Conservation (phyloP, 2,888 invertebrate species). For the Andrena trimmerana region DNA sequence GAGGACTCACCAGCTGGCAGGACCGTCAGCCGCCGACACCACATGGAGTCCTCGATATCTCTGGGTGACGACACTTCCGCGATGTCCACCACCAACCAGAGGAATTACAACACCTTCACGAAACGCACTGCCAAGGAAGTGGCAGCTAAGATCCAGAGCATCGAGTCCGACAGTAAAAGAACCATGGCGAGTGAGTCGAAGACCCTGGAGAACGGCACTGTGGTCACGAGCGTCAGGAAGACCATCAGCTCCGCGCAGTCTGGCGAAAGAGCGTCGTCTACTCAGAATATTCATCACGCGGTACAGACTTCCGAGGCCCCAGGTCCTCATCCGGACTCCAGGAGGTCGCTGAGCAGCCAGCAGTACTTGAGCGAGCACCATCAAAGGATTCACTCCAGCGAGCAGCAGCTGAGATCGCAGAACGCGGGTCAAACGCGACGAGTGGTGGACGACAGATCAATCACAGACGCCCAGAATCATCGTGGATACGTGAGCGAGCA, state of each 20-base stretch:
- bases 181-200: conserved; percentile 80
- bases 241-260: conserved; percentile 78
- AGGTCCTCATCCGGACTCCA: conserved; percentile 22
- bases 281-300: conserved; percentile 72
- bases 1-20: conserved; percentile 85
- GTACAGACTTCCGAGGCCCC: conserved; percentile 10
- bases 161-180: conserved; percentile 63
- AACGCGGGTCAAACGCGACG: conserved; percentile 53
- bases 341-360: conserved; percentile 31
- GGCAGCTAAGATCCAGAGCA: conserved; percentile 66
- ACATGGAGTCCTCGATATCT: conserved; percentile 89
- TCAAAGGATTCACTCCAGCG: conserved; percentile 64
- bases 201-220: conserved; percentile 47
- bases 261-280: conserved; percentile 71
- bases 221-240: conserved; percentile 85
- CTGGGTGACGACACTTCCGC: conserved; percentile 87
- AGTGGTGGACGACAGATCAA: conserved; percentile 69
- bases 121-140: conserved; percentile 82
- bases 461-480: conserved; percentile 43
- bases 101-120: conserved; percentile 86
- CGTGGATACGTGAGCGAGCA: conserved; percentile 49
- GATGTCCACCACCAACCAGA: conserved; percentile 87
- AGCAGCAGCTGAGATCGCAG: conserved; percentile 58
- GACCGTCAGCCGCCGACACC: conserved; percentile 87
- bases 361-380: conserved; percentile 69